Percentiles rank a stretch among this genome's conserved stretches.
Evolutionary conservation across 2,113 vertebrate genomes (phyloP).

Genomic region (Sphaerodactylus townsendi): DNA sequence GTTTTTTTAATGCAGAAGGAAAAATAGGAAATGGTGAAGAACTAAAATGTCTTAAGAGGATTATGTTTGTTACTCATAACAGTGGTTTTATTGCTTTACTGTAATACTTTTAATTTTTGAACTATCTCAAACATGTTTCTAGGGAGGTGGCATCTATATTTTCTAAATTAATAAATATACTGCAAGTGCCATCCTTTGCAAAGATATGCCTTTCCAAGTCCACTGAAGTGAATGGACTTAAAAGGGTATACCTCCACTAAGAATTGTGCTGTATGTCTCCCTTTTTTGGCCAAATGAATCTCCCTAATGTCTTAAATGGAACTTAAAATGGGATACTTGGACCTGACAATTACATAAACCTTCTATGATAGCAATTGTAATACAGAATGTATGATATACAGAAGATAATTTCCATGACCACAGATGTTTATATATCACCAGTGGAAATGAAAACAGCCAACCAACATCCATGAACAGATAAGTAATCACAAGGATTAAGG

Average conservation of each 20-base stretch:
- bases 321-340: not conserved
- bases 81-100: too few species aligned
- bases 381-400: not conserved
- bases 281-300: not conserved
- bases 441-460: not conserved
- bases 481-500: not conserved
- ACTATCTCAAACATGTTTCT: too few species aligned
- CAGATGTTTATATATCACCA: not conserved
- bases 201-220: too few species aligned
- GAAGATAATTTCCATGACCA: not conserved
- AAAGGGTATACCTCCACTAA: too few species aligned
- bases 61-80: too few species aligned
- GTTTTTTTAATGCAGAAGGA: conserved; percentile 77
- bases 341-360: not conserved
- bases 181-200: too few species aligned
- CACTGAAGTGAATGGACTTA: too few species aligned
- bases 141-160: too few species aligned
- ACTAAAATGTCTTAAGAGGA: conserved; percentile 57
- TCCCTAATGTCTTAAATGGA: not conserved
- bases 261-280: not conserved
- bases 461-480: not conserved
- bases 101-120: too few species aligned
- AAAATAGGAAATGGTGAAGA: conserved; percentile 64
- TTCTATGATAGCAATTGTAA: not conserved
- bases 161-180: too few species aligned